A percentile compares a stretch with the other conserved stretches of the same genome.
Evolutionary conservation across 1,140 invertebrate genomes (phyloP).

Genomic region (Calephelis virginiensis): DNA sequence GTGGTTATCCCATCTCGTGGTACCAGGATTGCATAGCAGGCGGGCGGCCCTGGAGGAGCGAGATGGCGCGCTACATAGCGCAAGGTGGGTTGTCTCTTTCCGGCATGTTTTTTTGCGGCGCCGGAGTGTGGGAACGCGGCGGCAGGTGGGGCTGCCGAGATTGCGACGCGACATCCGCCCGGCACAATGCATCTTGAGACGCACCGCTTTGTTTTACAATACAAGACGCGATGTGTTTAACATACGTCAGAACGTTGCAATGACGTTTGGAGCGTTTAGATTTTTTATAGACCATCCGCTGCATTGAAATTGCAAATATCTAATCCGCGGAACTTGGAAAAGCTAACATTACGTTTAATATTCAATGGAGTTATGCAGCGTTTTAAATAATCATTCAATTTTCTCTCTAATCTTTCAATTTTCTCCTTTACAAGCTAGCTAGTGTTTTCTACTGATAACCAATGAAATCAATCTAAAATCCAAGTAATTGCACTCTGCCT

Average conservation of each 20-base stretch:
- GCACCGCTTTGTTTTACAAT: constrained; percentile 72
- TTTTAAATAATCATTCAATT: constrained; percentile 3
- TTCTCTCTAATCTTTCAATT: too few relatives aligned
- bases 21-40: constrained; percentile 36
- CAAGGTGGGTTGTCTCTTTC: constrained; percentile 46
- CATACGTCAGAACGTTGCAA: constrained; percentile 60
- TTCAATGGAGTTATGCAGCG: background rate
- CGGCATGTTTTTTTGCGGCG: constrained; percentile 72
- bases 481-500: too few relatives aligned
- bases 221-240: constrained; percentile 61
- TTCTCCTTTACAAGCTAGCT: too few relatives aligned
- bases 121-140: constrained; percentile 76
- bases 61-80: constrained; percentile 46
- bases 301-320: constrained; percentile 38
- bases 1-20: constrained; percentile 51
- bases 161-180: constrained; percentile 75
- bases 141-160: constrained; percentile 76
- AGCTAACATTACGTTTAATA: constrained; percentile 25
- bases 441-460: too few relatives aligned
- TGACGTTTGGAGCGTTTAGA: constrained; percentile 62
- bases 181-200: constrained; percentile 73
- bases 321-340: constrained; percentile 34
- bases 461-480: too few relatives aligned
- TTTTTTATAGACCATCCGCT: constrained; percentile 40
- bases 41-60: constrained; percentile 56